Base-by-base conservation (phyloP, 2,888 invertebrate genomes). In the Zygogramma bicolorata region DNA sequence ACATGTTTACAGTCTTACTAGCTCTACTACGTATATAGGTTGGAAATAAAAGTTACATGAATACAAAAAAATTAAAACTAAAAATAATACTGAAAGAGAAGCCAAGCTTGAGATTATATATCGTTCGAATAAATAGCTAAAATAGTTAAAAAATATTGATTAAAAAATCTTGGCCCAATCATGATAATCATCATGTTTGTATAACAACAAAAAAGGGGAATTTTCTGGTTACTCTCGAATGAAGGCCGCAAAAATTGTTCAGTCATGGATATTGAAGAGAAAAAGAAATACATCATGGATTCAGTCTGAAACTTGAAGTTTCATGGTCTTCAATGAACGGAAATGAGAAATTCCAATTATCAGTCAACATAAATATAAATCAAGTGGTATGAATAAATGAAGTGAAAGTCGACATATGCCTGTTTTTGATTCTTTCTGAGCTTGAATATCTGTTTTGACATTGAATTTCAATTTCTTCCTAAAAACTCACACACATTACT, bases 11-110 rank as follows among this genome's bases (percentile, higher is more conserved):
- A 22, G 15, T 22, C 53, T 53, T 53, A n/a, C 25, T 53, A 53
- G 53, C 27, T 53, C 53, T 25, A 53, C 53, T 53, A 53, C 53
- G 27, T 53, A 53, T 53, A 53, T 53, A 27, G n/a, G 15, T 27
- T 25, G 25, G 6, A 53, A 27, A n/a, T 53, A 27, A 27, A 13
- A 53, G n/a, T 10, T 15, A 53, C 25, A 53, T 7, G 25, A 25
- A 53, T 53, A 27, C 27, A 25, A 53, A 25, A 46, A 53, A 53
- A 53, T 25, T n/a, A 53, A n/a, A 1, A 27, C n/a, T 25, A 53
- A 2, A n/a, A 6, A 25, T 53, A 53, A 53, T 53, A 53, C 53
- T 53, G 53, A 53, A 53, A 53, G 25, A 53, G 25, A 25, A 53
- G 25, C 25, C 3, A 8, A 53, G 25, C 27, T 27, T 6, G 25